Percentiles rank a stretch among this genome's conserved stretches.
Evolutionary conservation across 2,797 vertebrate species (phyloP).

Genomic region (Eurystomus glaucurus): DNA sequence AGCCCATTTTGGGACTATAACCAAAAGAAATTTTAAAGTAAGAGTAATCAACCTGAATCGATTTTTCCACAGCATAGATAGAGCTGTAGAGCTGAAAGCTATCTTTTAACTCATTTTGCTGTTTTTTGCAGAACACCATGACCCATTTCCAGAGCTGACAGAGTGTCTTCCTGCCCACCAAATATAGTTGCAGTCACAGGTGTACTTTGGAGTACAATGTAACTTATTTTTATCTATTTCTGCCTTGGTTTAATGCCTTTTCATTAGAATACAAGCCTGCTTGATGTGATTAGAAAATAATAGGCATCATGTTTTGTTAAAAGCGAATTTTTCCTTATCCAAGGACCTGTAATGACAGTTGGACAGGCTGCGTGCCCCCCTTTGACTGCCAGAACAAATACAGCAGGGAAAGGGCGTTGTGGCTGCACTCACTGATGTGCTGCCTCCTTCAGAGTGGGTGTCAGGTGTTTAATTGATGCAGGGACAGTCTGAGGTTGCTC

Average conservation of each 20-base stretch:
- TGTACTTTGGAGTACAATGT: neutral
- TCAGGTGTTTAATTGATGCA: neutral
- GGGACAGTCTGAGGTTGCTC: neutral
- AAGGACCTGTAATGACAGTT: neutral
- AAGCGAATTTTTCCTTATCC: neutral
- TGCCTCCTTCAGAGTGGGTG: neutral
- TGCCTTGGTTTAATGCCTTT: neutral
- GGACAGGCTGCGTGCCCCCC: neutral
- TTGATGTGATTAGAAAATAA: neutral
- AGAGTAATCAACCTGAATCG: neutral
- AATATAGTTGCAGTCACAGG: neutral
- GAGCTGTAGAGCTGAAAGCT: neutral
- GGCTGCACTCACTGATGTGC: neutral
- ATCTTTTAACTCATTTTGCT: neutral
- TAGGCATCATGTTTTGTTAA: neutral
- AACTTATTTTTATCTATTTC: neutral
- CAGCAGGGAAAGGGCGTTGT: neutral
- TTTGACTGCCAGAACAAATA: neutral
- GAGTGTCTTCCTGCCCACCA: neutral
- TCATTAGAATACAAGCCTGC: neutral
- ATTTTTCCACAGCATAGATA: neutral
- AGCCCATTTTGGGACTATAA: neutral
- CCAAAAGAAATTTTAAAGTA: neutral
- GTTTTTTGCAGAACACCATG: neutral
- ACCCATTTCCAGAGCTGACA: neutral